Conservation (phyloP, 2,113 vertebrate genomes). For the Dinomys branickii region DNA sequence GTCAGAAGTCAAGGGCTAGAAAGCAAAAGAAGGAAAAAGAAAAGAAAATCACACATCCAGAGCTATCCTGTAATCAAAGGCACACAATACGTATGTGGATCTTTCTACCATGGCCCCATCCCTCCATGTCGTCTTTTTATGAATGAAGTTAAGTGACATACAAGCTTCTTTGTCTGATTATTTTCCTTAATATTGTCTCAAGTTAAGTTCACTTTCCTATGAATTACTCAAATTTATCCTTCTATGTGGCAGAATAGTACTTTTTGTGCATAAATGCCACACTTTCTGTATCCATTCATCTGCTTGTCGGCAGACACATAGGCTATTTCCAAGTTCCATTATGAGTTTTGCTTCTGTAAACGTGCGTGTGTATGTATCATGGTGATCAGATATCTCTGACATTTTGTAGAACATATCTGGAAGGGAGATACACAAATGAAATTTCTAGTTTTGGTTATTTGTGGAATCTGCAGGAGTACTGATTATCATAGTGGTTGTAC, state of each 20-base stretch:
- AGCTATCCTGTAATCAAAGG: background rate
- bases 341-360: background rate
- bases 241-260: background rate
- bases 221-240: background rate
- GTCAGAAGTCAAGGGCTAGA: background rate
- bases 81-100: background rate
- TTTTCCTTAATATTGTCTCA: background rate
- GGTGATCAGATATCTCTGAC: background rate
- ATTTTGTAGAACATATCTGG: background rate
- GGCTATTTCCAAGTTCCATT: background rate
- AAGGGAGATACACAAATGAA: background rate
- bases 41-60: background rate
- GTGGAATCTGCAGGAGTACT: background rate
- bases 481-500: background rate
- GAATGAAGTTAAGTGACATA: background rate
- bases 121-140: background rate
- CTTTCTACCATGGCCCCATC: background rate
- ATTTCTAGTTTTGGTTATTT: background rate
- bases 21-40: background rate
- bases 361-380: background rate
- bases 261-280: background rate
- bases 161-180: background rate
- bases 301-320: background rate
- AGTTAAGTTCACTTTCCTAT: background rate
- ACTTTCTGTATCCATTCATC: background rate